Evolutionary conservation across 2,888 invertebrate genomes (phyloP).

Genomic region (Pasiphila rectangulata): DNA sequence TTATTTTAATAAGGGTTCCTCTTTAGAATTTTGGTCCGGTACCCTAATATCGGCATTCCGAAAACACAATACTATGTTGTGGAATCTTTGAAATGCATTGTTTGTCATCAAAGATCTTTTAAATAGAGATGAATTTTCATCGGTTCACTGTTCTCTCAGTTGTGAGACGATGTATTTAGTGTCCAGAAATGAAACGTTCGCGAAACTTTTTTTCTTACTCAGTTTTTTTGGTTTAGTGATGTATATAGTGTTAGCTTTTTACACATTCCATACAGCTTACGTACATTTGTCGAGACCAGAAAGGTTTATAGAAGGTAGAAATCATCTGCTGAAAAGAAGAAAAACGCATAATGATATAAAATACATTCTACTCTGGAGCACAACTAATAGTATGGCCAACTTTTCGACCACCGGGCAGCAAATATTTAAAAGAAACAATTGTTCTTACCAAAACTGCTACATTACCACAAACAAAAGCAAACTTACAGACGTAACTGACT

Average conservation of each 20-base stretch:
- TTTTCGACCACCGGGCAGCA: slow-evolving; percentile 43
- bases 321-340: slow-evolving; percentile 15
- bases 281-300: slow-evolving; percentile 38
- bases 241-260: slow-evolving; percentile 57
- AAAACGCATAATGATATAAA: slow-evolving; percentile 42
- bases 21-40: neutral
- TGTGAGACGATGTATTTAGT: slow-evolving; percentile 41
- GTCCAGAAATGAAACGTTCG: slow-evolving; percentile 51
- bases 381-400: slow-evolving; percentile 25
- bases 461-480: slow-evolving; percentile 52
- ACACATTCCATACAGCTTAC: slow-evolving; percentile 55
- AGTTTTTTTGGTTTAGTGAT: slow-evolving; percentile 56
- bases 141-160: slow-evolving; percentile 38
- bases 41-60: slow-evolving; percentile 1
- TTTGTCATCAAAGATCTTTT: slow-evolving; percentile 50
- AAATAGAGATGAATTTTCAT: slow-evolving; percentile 39
- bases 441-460: slow-evolving; percentile 56
- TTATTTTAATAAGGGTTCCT: too few species aligned
- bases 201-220: slow-evolving; percentile 63
- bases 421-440: slow-evolving; percentile 48
- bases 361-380: slow-evolving; percentile 58
- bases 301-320: slow-evolving; percentile 27
- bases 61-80: slow-evolving; percentile 42
- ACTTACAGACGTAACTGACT: slow-evolving; percentile 47
- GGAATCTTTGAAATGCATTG: slow-evolving; percentile 50